Evolutionary conservation across 1,140 invertebrate genomes (phyloP).

Genomic region (Drosophila mayri): DNA sequence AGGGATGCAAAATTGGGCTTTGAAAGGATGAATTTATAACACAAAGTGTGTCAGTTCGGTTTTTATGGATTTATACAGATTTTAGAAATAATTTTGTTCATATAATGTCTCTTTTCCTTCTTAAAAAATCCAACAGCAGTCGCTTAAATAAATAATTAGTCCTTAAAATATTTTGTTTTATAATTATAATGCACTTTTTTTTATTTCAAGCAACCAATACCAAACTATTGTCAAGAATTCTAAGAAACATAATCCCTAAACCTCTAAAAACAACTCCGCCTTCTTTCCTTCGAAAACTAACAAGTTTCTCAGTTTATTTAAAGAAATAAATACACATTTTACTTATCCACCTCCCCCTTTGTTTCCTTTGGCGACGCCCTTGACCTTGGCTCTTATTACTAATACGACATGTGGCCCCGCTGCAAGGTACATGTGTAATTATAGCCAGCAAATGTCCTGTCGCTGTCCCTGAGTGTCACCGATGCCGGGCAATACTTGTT

Average conservation of each 20-base stretch:
- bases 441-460: constrained; percentile 68
- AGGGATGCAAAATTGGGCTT: not conserved
- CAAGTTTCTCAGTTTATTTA: constrained; percentile 1
- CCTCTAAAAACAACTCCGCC: not conserved
- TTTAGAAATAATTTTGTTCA: too few species aligned
- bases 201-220: not conserved
- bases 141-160: not conserved
- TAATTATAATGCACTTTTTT: too few species aligned
- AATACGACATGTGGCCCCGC: constrained; percentile 72
- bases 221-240: not conserved
- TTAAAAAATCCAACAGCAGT: not conserved
- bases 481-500: constrained; percentile 70
- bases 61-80: not conserved
- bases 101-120: too few species aligned
- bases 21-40: not conserved
- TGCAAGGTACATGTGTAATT: constrained; percentile 75
- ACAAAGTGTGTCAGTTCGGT: not conserved
- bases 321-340: not conserved
- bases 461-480: constrained; percentile 67
- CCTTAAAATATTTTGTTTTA: not conserved
- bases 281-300: not conserved
- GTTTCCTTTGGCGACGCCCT: constrained; percentile 8
- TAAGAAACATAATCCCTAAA: not conserved
- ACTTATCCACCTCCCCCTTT: not conserved
- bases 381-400: constrained; percentile 65